Conservation (phyloP, 1,140 invertebrate genomes). For the Papilio polyxenes region DNA sequence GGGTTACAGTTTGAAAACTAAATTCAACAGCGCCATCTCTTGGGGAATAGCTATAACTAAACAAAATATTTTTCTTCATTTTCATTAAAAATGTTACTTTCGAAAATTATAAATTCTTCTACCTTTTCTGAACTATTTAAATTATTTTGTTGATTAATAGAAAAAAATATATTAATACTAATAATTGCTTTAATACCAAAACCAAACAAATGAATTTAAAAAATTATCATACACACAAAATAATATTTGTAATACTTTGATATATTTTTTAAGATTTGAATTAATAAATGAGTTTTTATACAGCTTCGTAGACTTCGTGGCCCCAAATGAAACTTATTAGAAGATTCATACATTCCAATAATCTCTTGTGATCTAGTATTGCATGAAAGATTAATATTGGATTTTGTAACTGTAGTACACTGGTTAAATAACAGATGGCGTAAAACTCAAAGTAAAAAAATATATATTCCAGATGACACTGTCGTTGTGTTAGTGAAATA, state of each 20-base stretch:
- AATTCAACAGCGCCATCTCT: constrained; percentile 57
- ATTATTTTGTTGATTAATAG: no score
- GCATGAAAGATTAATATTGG: not conserved
- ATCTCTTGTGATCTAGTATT: not conserved
- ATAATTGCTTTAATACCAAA: no score
- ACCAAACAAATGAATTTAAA: no score
- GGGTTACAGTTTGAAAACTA: not conserved
- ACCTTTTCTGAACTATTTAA: no score
- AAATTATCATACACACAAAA: no score
- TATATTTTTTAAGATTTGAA: not conserved
- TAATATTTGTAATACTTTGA: no score
- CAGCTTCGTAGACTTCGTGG: not conserved
- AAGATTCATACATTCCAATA: not conserved
- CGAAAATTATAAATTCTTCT: no score
- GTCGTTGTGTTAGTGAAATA: no score
- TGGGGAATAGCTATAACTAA: constrained; percentile 57
- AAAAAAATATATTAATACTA: no score
- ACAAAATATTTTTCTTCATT: not conserved
- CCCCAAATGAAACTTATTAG: no score
- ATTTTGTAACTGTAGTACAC: constrained; percentile 8
- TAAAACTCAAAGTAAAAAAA: not conserved
- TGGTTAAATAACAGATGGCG: constrained; percentile 27
- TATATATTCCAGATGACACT: not conserved
- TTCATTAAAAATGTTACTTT: not conserved
- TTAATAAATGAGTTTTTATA: not conserved